A percentile compares a stretch with the other conserved stretches of the same genome.
Evolutionary conservation across 2,797 vertebrate species (phyloP).

Genomic region (Pseudochromis fuscus): DNA sequence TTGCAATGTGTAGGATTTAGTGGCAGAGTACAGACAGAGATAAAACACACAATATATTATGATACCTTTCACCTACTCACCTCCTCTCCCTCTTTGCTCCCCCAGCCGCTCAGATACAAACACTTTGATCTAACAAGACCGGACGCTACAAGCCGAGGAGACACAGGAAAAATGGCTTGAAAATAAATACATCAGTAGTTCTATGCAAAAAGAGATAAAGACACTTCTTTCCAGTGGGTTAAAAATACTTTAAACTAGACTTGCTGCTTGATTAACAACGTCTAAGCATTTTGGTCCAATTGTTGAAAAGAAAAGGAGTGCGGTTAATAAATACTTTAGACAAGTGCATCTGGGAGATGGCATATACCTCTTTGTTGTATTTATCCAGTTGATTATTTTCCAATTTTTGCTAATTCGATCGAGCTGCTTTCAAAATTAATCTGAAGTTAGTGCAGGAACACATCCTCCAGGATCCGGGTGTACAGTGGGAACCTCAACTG

Average conservation of each 20-base stretch:
- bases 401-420: constrained; percentile 1
- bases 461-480: neutral
- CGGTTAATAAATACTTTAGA: constrained; percentile 71
- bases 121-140: constrained; percentile 46
- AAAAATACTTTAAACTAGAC: constrained; percentile 71
- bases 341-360: constrained; percentile 56
- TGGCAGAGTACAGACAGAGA: constrained; percentile 15
- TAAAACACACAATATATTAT: constrained; percentile 14
- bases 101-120: constrained; percentile 35
- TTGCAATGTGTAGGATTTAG: neutral
- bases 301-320: constrained; percentile 22
- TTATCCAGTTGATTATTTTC: neutral
- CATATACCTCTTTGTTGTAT: neutral
- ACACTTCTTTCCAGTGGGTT: constrained; percentile 39
- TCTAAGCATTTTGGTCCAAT: constrained; percentile 49
- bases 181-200: constrained; percentile 81
- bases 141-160: constrained; percentile 24
- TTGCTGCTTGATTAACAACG: constrained; percentile 20
- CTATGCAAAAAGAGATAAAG: constrained; percentile 35
- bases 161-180: constrained; percentile 32
- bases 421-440: constrained; percentile 26
- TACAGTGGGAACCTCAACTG: neutral
- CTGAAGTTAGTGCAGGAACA: neutral
- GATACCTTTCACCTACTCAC: constrained; percentile 26
- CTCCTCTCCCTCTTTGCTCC: neutral